Conservation (phyloP, 2,888 invertebrate species). For the Clusia tigrina region DNA sequence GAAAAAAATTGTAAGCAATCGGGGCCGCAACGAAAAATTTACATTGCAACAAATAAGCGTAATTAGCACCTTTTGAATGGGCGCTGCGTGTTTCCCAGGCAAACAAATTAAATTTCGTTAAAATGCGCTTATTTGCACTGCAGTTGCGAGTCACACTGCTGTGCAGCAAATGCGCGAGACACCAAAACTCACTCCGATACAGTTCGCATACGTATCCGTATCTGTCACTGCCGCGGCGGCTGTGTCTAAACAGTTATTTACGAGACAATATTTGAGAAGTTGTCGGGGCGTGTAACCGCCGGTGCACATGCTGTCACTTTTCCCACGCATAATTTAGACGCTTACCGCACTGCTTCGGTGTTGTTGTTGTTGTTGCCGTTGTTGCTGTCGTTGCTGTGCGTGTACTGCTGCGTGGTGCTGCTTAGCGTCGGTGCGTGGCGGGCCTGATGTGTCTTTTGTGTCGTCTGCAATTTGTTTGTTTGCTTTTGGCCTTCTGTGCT, state of each 20-base stretch:
- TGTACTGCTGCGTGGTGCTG: not conserved
- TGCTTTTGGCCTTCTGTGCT: slow-evolving; percentile 9
- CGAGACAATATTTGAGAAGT: not conserved
- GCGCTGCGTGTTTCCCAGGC: not conserved
- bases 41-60: slow-evolving; percentile 10
- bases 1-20: not conserved
- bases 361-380: slow-evolving; percentile 4
- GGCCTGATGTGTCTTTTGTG: not conserved
- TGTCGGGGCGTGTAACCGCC: not conserved
- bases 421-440: not conserved
- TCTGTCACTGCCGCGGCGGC: not conserved
- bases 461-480: slow-evolving; percentile 5
- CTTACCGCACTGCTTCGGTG: no score
- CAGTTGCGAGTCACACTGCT: not conserved
- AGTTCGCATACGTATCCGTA: not conserved
- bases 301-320: not conserved
- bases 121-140: not conserved
- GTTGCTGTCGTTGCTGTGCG: not conserved
- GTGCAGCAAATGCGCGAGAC: not conserved
- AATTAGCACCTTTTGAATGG: not conserved
- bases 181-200: not conserved
- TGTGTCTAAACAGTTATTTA: not conserved
- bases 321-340: not conserved
- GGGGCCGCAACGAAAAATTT: slow-evolving; percentile 6
- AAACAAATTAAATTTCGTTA: not conserved